Conservation (phyloP, 2,113 vertebrate genomes). For the Phaetusa simplex region DNA sequence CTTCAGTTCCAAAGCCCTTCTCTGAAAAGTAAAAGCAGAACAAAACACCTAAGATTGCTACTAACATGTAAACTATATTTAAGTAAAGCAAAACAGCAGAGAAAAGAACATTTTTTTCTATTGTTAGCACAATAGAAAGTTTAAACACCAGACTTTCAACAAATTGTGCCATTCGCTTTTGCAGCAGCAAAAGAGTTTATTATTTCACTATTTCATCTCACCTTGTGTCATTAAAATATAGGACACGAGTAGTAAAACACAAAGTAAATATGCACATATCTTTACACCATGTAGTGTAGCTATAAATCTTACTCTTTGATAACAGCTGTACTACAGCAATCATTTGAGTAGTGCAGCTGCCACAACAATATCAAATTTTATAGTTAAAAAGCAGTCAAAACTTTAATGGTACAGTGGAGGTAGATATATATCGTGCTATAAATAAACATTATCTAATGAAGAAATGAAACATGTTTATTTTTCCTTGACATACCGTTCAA, state of each 20-base stretch:
- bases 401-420: conserved; percentile 78
- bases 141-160: conserved; percentile 38
- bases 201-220: conserved; percentile 75
- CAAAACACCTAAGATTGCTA: not conserved
- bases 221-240: conserved; percentile 79
- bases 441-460: conserved; percentile 83
- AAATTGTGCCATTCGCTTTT: conserved; percentile 24
- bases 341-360: conserved; percentile 79
- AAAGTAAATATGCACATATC: conserved; percentile 81
- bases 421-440: conserved; percentile 76
- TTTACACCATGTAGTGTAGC: conserved; percentile 72
- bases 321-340: conserved; percentile 79
- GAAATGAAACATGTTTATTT: conserved; percentile 78
- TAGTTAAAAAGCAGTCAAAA: conserved; percentile 83
- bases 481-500: conserved; percentile 62
- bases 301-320: conserved; percentile 78
- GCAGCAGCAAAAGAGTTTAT: conserved; percentile 53
- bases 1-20: not conserved
- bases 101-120: not conserved
- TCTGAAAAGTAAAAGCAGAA: not conserved
- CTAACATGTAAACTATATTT: not conserved
- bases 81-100: not conserved
- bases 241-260: conserved; percentile 73
- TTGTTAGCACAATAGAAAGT: not conserved
- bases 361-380: conserved; percentile 82